Evolutionary conservation across 2,888 invertebrate genomes (phyloP), one percentile per base, ranked within the genome.

Genomic region (Polydrusus pterygomalis): DNA sequence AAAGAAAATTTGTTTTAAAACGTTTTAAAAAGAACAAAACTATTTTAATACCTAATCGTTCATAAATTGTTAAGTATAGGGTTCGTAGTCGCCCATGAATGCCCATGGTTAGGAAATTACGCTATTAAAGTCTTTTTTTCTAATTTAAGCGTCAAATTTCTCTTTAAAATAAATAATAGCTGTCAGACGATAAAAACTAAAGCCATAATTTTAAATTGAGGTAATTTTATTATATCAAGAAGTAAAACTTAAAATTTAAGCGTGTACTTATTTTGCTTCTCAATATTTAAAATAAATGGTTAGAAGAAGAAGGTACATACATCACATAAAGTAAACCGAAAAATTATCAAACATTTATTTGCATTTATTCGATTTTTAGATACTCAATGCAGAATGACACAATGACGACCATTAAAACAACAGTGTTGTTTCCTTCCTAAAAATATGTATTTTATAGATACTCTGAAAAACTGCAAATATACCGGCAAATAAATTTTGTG

Each of bases 21-120:
- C 34, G 17, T 38, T 38, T 58, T 25, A 58, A 58, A 38, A 60
- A 60, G 38, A 38, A 18, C 40, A 18, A 60, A 38, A 60, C 17
- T 60, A 38, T 60, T 60, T 60, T 38, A 17, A 60, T 9, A 34
- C 34, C 7, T 60, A 60, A 60, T 60, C 58, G 58, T 18, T 11
- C 38, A 38, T 60, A 60, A 60, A 60, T 38, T 60, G 9, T 60
- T 60, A 60, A 60, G 58, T 60, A 60, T 60, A 60, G 58, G 58
- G 17, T 34, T 38, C 38, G 58, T 34, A 60, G 38, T 60, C 17
- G 30, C 15, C 38, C 38, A 38, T 60, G 58, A 38, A 11, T 18
- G 30, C 15, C 38, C 38, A 18, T 60, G 58, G 58, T 38, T 60
- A 18, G 58, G 13, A 38, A 60, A 60, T 60, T 17, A 60, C 38